A percentile compares a stretch with the other conserved stretches of the same genome.
phyloP scores from a whole-genome alignment of 2,888 invertebrate genomes.

The Nowickia ferox region DNA sequence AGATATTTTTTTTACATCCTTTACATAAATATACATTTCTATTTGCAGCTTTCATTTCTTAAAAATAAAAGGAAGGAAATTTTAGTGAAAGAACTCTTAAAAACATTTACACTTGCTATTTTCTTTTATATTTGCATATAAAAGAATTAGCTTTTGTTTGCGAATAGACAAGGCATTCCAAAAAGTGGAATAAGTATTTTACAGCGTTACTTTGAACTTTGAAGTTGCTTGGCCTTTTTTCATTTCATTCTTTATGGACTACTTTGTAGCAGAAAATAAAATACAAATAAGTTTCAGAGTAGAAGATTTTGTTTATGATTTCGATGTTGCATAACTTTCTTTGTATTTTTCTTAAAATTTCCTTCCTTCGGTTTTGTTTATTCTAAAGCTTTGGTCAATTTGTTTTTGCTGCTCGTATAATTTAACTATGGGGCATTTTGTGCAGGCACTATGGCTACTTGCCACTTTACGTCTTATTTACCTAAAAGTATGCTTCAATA shows the following conservation, averaged over 20 bases:
- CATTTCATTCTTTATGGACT: not conserved
- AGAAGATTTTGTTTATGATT: slow-evolving; percentile 26
- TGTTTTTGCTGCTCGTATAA: slow-evolving; percentile 29
- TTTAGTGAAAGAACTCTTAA: slow-evolving; percentile 57
- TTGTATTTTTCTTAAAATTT: slow-evolving; percentile 26
- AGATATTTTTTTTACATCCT: slow-evolving; percentile 63
- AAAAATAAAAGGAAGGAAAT: slow-evolving; percentile 10
- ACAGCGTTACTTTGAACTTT: slow-evolving; percentile 30
- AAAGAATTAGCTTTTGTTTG: slow-evolving; percentile 57
- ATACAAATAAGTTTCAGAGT: not conserved
- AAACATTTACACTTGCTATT: slow-evolving; percentile 65
- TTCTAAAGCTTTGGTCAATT: slow-evolving; percentile 64
- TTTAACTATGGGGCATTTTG: slow-evolving; percentile 35
- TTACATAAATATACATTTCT: slow-evolving; percentile 40
- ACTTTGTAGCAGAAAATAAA: slow-evolving; percentile 15
- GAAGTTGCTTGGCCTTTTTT: slow-evolving; percentile 5
- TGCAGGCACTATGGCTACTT: not conserved
- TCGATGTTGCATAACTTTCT: not conserved
- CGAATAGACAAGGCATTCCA: not conserved
- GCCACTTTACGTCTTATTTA: slow-evolving; percentile 42
- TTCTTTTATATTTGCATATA: slow-evolving; percentile 59
- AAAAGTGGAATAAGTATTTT: slow-evolving; percentile 37
- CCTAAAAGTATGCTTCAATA: slow-evolving; percentile 68
- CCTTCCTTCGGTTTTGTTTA: slow-evolving; percentile 53
- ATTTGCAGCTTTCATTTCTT: slow-evolving; percentile 24